These are phyloP conservation scores for Aplidium turbinatum DNA, from an alignment of 23 tunicate genomes.

Conservation along the genomic window DNA sequence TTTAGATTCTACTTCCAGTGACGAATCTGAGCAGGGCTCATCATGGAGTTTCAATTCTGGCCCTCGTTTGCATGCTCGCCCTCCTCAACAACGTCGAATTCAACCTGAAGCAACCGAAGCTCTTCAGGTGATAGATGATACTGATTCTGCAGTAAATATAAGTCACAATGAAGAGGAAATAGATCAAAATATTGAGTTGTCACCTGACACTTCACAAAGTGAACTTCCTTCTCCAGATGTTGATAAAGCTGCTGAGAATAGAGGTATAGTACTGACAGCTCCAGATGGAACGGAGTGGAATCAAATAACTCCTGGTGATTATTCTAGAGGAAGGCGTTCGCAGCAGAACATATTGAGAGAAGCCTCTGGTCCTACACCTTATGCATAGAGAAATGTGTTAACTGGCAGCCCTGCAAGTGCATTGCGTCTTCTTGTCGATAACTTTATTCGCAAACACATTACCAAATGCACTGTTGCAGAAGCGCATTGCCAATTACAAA, in stretches of 20 bases:
- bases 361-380: conserved; percentile 38
- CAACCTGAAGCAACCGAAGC: too few relatives aligned
- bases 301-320: conserved; percentile 34
- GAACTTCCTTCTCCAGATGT: conserved; percentile 33
- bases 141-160: too few relatives aligned
- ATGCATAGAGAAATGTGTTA: conserved; percentile 34
- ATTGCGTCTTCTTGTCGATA: conserved; percentile 33
- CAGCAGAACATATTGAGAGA: conserved; percentile 28
- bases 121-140: too few relatives aligned
- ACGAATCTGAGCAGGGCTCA: too few relatives aligned
- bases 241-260: conserved; percentile 22
- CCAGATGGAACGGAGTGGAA: conserved; percentile 38
- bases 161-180: too few relatives aligned
- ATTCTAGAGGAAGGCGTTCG: conserved; percentile 18
- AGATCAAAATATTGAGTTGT: conserved; percentile 16
- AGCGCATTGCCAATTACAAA: conserved; percentile 42
- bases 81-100: too few relatives aligned
- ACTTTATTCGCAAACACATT: conserved; percentile 31
- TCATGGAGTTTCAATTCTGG: too few relatives aligned
- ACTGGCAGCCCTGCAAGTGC: conserved; percentile 46
- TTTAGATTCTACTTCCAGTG: too few relatives aligned
- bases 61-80: too few relatives aligned
- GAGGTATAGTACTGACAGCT: conserved; percentile 26
- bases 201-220: conserved; percentile 26
- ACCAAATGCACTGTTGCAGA: conserved; percentile 35